These are phyloP conservation scores for Mesocricetus auratus DNA, from an alignment of 2,113 vertebrate genomes.

Conservation along the genomic window DNA sequence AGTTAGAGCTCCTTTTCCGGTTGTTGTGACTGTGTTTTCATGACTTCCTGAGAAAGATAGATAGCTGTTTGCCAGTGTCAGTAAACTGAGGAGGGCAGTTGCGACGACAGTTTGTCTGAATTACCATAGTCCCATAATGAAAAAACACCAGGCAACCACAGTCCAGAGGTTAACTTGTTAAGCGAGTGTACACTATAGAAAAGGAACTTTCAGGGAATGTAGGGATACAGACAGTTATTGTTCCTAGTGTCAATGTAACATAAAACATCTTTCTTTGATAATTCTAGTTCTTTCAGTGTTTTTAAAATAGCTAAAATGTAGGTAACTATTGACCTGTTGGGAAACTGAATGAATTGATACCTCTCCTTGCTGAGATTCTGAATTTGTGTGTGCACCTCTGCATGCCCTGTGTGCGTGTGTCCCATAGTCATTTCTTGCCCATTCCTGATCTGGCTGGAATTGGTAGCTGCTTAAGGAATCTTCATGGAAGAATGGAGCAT, in stretches of 20 bases:
- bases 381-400: neutral
- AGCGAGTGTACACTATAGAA: neutral
- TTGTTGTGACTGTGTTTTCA: neutral
- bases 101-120: neutral
- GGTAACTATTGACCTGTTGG: neutral
- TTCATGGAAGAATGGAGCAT: neutral
- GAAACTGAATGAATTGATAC: neutral
- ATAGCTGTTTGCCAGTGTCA: neutral
- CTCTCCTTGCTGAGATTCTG: neutral
- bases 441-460: neutral
- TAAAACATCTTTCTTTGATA: neutral
- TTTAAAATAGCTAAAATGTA: neutral
- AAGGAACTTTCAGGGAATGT: neutral
- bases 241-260: neutral
- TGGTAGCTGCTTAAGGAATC: neutral
- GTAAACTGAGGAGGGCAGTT: neutral
- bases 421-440: neutral
- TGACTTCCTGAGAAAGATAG: neutral
- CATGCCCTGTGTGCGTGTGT: too few species aligned
- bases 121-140: neutral
- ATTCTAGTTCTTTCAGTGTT: neutral
- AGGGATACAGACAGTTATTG: neutral
- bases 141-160: neutral
- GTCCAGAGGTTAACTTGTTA: neutral
- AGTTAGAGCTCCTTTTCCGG: conserved; percentile 21